These are phyloP conservation scores for Psephotus haematonotus DNA, from an alignment of 2,113 vertebrate species.

Conservation along the genomic window DNA sequence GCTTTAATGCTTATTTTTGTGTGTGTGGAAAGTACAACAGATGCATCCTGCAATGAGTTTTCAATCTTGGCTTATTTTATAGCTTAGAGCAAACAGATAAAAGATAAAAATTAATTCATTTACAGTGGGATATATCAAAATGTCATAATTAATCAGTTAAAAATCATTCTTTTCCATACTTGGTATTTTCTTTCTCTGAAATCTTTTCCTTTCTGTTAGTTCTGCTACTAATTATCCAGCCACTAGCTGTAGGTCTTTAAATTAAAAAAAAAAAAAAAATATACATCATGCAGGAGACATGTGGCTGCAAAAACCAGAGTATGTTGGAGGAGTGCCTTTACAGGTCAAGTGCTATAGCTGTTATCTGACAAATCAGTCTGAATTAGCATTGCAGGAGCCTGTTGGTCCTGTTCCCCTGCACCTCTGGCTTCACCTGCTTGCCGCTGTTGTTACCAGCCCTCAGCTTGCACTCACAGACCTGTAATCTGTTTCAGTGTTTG, in stretches of 20 bases:
- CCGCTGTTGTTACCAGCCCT: not conserved
- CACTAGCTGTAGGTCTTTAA: not conserved
- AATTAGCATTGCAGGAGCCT: conserved; percentile 3
- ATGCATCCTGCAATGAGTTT: not conserved
- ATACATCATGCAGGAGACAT: not conserved
- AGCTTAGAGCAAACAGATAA: not conserved
- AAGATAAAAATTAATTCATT: not conserved
- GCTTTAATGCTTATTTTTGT: not conserved
- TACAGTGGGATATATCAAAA: not conserved
- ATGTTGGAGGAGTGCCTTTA: not conserved
- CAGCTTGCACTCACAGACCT: not conserved
- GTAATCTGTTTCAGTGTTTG: not conserved
- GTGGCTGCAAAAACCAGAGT: not conserved
- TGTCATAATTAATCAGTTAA: not conserved
- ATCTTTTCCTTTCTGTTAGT: not conserved
- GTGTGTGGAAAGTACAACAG: not conserved
- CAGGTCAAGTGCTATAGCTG: conserved; percentile 8
- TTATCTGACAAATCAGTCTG: conserved; percentile 16
- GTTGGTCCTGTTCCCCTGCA: not conserved
- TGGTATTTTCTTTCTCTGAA: not conserved
- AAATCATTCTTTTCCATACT: not conserved
- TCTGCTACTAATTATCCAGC: conserved; percentile 18
- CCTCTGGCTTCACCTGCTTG: not conserved
- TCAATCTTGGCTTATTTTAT: not conserved
- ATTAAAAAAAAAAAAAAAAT: not conserved